Percentiles rank a stretch among this genome's conserved stretches.
phyloP scores from a whole-genome alignment of 2,888 invertebrate genomes.

The Microctonus brassicae region DNA sequence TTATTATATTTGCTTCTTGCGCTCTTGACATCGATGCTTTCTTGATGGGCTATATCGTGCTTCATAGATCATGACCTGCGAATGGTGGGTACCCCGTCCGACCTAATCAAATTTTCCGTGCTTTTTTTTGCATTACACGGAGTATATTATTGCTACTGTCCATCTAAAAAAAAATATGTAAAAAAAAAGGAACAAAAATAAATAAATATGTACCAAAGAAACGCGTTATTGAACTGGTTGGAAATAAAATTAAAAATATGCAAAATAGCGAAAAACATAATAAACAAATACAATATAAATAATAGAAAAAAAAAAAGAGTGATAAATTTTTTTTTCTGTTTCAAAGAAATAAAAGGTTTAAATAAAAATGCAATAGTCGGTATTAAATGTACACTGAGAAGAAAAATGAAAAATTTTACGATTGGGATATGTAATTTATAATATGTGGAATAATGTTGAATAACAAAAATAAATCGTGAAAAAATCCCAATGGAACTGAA shows the following conservation, averaged over 20 bases:
- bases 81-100: constrained; percentile 60
- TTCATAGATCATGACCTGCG: constrained; percentile 53
- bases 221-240: constrained; percentile 51
- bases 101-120: constrained; percentile 48
- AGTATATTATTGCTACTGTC: constrained; percentile 53
- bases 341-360: neutral
- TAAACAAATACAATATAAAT: constrained; percentile 24
- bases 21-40: constrained; percentile 10
- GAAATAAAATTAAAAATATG: neutral
- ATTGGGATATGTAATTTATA: constrained; percentile 21
- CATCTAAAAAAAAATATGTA: constrained; percentile 46
- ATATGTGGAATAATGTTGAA: constrained; percentile 18
- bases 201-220: constrained; percentile 65
- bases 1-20: constrained; percentile 24
- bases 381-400: neutral
- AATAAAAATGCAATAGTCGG: constrained; percentile 1
- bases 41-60: constrained; percentile 33
- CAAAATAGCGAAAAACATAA: constrained; percentile 41
- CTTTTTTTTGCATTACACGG: neutral
- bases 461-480: constrained; percentile 38
- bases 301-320: neutral
- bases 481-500: constrained; percentile 23
- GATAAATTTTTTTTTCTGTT: neutral
- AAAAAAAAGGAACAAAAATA: constrained; percentile 25
- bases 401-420: neutral